Evolutionary conservation across 2,888 invertebrate species (phyloP), one percentile per base, ranked within the genome.

Genomic region (Magallana nippona): DNA sequence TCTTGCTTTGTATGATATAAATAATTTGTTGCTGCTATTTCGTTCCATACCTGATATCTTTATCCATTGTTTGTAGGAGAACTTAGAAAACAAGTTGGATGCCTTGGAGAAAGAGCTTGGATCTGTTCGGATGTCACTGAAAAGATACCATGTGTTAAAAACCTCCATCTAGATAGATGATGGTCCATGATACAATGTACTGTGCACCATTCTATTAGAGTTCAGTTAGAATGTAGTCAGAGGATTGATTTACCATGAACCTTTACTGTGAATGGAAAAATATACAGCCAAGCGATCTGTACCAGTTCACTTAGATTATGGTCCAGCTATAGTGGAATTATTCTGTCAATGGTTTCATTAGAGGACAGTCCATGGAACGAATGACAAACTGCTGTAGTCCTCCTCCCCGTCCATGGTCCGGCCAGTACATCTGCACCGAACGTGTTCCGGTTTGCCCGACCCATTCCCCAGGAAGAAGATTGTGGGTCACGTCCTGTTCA

Each of bases 101-200:
- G 82, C 81, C 22, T 89, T 92, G 55, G 92, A 92, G 83, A 88
- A 88, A 83, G 92, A 93, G 81, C 86, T 93, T 17, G 93, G 92
- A 8, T 92, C 93, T 3, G 87, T 93, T 10, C 85, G 92, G 78
- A 93, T 93, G 92, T 89, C 91, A 2, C 87, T 93, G 63, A 92
- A 92, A 80, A 85, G 92, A 81, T 92, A 90, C 83, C 90, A 92
- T 86, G 92, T 92, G 8, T 90, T 93, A 58, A 92, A 92, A 79
- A 90, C 92, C n/a, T 87, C 89, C 27, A 87, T 87, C 32, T 89
- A 82, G 85, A 19, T 19, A 44, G 17, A 55, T 8, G 27, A 10
- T 22, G 3, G 62, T 11, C 63, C 79, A 55, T 44, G n/a, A 15
- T 17, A 15, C 22, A 77, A 77, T 55, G 55, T 2, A 27, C 13